Conservation (phyloP, 2,113 vertebrate species). For the Siniperca chuatsi region DNA sequence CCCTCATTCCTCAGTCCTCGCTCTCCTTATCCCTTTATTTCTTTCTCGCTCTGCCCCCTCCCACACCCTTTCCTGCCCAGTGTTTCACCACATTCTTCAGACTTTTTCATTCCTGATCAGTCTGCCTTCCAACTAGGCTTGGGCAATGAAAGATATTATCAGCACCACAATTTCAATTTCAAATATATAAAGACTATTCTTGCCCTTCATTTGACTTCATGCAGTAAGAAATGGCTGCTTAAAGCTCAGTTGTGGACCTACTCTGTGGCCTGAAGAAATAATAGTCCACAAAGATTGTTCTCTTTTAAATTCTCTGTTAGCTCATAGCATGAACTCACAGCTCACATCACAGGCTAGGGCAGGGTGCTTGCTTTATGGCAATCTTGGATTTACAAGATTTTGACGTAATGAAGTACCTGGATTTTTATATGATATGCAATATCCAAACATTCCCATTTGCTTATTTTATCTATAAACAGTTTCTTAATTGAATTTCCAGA, state of each 20-base stretch:
- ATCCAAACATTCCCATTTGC: not conserved
- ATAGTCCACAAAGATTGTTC: not conserved
- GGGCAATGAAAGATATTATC: slow-evolving; percentile 13
- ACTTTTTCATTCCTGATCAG: not conserved
- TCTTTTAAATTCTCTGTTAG: not conserved
- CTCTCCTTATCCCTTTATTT: not conserved
- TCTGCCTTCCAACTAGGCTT: slow-evolving; percentile 15
- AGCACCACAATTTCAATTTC: not conserved
- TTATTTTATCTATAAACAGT: not conserved
- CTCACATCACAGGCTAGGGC: not conserved
- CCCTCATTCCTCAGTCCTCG: not conserved
- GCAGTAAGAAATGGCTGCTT: not conserved
- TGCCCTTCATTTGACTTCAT: not conserved
- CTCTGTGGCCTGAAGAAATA: not conserved
- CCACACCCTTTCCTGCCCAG: not conserved
- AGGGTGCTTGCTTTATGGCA: not conserved
- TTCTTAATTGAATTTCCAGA: not conserved
- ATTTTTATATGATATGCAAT: not conserved
- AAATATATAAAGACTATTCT: not conserved
- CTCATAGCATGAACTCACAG: not conserved
- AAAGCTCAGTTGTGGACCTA: not conserved
- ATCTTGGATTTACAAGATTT: not conserved
- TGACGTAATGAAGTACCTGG: not conserved
- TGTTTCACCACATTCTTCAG: not conserved
- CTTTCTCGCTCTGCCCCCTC: not conserved